Evolutionary conservation across 1,140 invertebrate species (phyloP), one percentile per base, ranked within the genome.

Genomic region (Caerostris darwini): DNA sequence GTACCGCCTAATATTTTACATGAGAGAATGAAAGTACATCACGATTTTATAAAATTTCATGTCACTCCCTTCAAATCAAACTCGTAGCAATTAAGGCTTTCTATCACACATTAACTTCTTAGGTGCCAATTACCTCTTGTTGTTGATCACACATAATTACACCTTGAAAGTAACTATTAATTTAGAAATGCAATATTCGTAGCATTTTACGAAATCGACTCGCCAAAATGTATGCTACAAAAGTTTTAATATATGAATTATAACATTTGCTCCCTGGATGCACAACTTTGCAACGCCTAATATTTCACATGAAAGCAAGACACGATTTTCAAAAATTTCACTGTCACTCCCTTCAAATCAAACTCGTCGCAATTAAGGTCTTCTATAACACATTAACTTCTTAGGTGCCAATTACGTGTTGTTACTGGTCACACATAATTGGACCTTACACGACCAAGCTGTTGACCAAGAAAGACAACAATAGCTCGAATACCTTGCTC

Each of bases 391-490:
- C 57, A 56, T 19, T 57, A 77, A 57, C 54, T 85, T 85, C 82
- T 85, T 17, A 17, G 82, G 54, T 34, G 17, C 56, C 82, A 85
- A 85, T 85, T 77, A 34, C 10, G 7, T 34, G 69, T 77, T 77
- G 19, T 77, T 77, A 34, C 10, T 85, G 82, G 54, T 19, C 14
- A n/a, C 14, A 85, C 57, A 19, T 85, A 85, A 85, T 85, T 19
- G 58, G 14, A 58, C 17, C 82, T 50, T 5, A 4, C 54, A 14
- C 7, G 17, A 34, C 8, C 14, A 54, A 85, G 57, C 82, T n/a
- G n/a, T 85, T 85, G 82, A 59, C 82, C 82, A 85, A 85, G 82
- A 85, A 85, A 59, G 82, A 58, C 17, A 85, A 85, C 82, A 85
- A 85, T 85, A 5, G 7, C 82, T 3, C 3, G 5, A 17, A 57